Evolutionary conservation across 64 coral and sea anemone genomes (phyloP).

Genomic region (Stylophora pistillata): DNA sequence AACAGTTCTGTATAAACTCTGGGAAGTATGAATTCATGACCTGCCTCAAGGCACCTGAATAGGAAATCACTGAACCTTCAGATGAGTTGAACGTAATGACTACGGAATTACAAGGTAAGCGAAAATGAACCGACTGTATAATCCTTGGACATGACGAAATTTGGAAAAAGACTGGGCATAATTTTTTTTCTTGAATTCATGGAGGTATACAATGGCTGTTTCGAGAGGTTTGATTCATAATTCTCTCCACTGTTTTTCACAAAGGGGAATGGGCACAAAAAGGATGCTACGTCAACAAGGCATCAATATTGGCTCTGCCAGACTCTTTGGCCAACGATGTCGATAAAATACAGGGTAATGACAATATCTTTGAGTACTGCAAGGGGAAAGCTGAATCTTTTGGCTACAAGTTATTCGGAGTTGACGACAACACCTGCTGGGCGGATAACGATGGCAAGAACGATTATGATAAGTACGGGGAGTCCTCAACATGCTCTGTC

Average conservation of each 20-base stretch:
- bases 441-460: neutral
- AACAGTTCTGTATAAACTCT: no score
- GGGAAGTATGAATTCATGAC: no score
- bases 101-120: no score
- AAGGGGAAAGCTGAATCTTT: neutral
- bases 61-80: no score
- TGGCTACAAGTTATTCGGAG: slow-evolving; percentile 5
- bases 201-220: no score
- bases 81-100: no score
- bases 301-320: neutral
- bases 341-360: neutral
- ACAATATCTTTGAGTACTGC: slow-evolving; percentile 5
- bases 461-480: neutral
- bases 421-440: neutral
- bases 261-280: neutral
- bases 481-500: neutral
- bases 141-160: no score
- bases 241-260: neutral
- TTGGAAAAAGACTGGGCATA: no score
- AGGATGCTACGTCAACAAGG: slow-evolving; percentile 10
- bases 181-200: no score
- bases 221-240: neutral
- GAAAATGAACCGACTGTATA: no score
- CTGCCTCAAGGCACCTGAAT: no score
- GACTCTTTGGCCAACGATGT: neutral